Conservation (phyloP, 2,888 invertebrate genomes). For the Cristatella mucedo region DNA sequence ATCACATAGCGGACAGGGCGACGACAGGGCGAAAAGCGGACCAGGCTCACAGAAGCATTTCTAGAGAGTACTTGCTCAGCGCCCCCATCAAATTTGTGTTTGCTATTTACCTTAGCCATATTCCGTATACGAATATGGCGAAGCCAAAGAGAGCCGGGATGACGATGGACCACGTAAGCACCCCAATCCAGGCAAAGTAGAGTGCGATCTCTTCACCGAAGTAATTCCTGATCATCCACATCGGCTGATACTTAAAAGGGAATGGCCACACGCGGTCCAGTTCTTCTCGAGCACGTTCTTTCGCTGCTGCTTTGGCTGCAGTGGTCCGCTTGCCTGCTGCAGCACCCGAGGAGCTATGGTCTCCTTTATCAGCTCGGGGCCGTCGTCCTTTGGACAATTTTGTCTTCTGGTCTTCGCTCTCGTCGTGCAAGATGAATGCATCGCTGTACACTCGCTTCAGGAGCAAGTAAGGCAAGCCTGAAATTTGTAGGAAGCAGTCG, state of each 20-base stretch:
- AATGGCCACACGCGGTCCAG: slow-evolving; percentile 28
- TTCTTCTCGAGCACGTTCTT: slow-evolving; percentile 17
- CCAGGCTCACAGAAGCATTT: too few relatives aligned
- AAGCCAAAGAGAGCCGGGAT: slow-evolving; percentile 38
- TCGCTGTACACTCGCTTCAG: slow-evolving; percentile 34
- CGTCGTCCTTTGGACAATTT: not conserved
- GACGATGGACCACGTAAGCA: slow-evolving; percentile 35
- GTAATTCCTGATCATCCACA: slow-evolving; percentile 39
- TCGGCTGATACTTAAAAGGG: slow-evolving; percentile 33
- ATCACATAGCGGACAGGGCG: too few relatives aligned
- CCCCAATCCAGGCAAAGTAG: slow-evolving; percentile 41
- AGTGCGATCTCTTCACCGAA: slow-evolving; percentile 41
- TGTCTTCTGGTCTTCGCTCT: slow-evolving; percentile 19
- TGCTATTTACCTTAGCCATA: slow-evolving; percentile 32
- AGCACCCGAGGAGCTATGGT: not conserved
- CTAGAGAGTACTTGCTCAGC: too few relatives aligned
- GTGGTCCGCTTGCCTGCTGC: slow-evolving; percentile 3
- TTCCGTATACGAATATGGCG: slow-evolving; percentile 36
- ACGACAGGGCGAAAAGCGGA: too few relatives aligned
- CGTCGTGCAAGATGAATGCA: slow-evolving; percentile 37
- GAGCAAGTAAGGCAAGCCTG: slow-evolving; percentile 36
- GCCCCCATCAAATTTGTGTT: too few relatives aligned
- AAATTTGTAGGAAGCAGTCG: too few relatives aligned
- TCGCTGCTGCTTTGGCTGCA: slow-evolving; percentile 4
- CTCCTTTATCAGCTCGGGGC: not conserved